phyloP scores from a whole-genome alignment of 2,113 vertebrate species.

The Ciconia maguari region DNA sequence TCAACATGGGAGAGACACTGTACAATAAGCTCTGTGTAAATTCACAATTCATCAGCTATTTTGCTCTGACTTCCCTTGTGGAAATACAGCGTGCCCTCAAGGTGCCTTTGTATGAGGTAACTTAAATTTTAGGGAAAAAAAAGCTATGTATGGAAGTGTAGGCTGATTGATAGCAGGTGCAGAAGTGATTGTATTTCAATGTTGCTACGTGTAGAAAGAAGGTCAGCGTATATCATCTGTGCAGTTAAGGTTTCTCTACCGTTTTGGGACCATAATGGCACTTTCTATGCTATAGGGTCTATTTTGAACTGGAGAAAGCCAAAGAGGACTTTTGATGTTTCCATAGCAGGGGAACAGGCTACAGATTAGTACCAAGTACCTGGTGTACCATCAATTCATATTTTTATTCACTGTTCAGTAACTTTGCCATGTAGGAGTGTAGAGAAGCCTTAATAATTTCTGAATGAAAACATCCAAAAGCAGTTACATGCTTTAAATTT shows the following conservation, averaged over 20 bases:
- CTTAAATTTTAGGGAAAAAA: neutral
- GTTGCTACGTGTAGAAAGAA: neutral
- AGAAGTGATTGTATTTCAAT: neutral
- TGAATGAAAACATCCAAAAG: neutral
- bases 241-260: neutral
- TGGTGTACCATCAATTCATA: neutral
- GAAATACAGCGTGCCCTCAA: neutral
- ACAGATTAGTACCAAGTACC: neutral
- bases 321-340: neutral
- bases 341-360: neutral
- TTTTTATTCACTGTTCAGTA: neutral
- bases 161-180: slow-evolving; percentile 41
- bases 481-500: neutral
- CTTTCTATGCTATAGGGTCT: neutral
- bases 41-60: slow-evolving; percentile 24
- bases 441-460: neutral
- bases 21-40: neutral
- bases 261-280: neutral
- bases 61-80: neutral
- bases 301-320: neutral
- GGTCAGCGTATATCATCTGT: neutral
- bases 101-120: slow-evolving; percentile 35
- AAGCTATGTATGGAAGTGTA: neutral
- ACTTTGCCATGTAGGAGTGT: neutral
- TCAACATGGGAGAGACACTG: neutral